Conservation (phyloP, 2,113 vertebrate genomes). For the Aspidoscelis tigris region DNA sequence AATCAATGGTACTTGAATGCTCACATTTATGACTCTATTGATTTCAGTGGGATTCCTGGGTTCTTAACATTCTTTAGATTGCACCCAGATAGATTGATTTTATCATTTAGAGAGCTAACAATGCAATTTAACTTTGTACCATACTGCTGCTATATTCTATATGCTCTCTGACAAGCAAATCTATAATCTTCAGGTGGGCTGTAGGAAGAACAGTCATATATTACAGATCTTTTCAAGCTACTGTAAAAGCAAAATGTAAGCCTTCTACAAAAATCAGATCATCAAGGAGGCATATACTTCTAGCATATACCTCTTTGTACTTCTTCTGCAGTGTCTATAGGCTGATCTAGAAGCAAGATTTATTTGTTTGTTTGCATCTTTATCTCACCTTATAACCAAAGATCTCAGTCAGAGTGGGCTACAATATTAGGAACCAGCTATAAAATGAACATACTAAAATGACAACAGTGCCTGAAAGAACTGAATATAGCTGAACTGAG, state of each 20-base stretch:
- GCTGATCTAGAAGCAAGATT: too few species aligned
- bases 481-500: too few species aligned
- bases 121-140: not conserved
- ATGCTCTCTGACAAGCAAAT: not conserved
- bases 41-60: slow-evolving; percentile 3
- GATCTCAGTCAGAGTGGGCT: too few species aligned
- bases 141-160: not conserved
- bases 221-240: not conserved
- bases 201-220: not conserved
- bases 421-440: too few species aligned
- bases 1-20: not conserved
- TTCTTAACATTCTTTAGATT: not conserved
- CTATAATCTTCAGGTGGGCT: not conserved
- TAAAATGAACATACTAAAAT: too few species aligned
- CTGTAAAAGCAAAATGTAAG: not conserved
- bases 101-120: not conserved
- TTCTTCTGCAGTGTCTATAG: too few species aligned
- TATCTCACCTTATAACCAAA: too few species aligned
- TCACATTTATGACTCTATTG: not conserved
- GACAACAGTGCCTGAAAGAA: too few species aligned
- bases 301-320: too few species aligned
- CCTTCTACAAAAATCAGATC: not conserved
- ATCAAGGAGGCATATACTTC: not conserved
- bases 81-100: not conserved
- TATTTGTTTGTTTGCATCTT: too few species aligned